A percentile compares a stretch with the other conserved stretches of the same genome.
Evolutionary conservation across 2,113 vertebrate species (phyloP).

Genomic region (Plecturocebus donacophilus): DNA sequence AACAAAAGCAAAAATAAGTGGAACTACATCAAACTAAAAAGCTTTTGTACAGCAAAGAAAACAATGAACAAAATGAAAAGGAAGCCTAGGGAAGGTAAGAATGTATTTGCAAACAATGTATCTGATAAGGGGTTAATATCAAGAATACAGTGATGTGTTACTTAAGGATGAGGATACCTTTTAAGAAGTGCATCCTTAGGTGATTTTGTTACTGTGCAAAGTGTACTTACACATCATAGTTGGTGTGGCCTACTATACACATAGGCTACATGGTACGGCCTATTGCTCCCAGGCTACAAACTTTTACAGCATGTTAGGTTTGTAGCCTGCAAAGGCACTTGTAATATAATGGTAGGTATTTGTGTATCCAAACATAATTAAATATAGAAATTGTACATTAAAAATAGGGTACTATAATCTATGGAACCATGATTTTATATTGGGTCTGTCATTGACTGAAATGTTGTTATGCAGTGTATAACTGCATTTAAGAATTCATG

Average conservation of each 20-base stretch:
- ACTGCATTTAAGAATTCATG: background rate
- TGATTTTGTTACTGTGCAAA: background rate
- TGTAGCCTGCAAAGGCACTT: background rate
- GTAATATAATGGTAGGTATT: background rate
- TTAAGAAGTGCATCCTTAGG: background rate
- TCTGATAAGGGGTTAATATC: background rate
- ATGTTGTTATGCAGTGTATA: background rate
- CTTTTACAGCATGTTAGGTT: background rate
- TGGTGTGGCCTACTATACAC: background rate
- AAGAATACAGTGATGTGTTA: background rate
- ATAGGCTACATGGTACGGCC: background rate
- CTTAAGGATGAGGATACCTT: background rate
- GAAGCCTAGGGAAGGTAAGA: background rate
- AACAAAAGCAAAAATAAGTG: background rate
- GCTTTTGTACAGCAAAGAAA: background rate
- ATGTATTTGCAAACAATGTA: background rate
- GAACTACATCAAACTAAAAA: background rate
- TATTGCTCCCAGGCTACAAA: background rate
- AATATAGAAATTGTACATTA: background rate
- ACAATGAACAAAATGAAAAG: background rate
- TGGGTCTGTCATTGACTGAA: background rate
- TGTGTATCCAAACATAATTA: background rate
- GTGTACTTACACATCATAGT: background rate
- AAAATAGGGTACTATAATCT: background rate
- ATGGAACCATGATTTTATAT: background rate